Conservation (phyloP, 2,888 invertebrate genomes). For the Drosophila tripunctata region DNA sequence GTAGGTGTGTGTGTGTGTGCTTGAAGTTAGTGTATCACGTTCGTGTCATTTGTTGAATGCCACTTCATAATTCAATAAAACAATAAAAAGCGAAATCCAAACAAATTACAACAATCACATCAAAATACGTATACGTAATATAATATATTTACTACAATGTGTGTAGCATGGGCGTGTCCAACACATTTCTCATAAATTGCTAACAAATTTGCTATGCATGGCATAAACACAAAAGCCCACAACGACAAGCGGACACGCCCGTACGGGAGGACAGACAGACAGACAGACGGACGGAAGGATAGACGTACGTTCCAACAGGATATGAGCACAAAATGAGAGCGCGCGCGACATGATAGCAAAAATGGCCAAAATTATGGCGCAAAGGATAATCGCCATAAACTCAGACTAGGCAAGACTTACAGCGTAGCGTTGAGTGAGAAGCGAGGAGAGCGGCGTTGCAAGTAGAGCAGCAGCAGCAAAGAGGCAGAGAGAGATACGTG, state of each 20-base stretch:
- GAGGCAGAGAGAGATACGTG: constrained; percentile 12
- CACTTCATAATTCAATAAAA: constrained; percentile 83
- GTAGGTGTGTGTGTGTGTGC: background rate
- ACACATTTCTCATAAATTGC: constrained; percentile 79
- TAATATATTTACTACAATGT: background rate
- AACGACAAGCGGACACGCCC: constrained; percentile 18
- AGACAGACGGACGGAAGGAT: background rate
- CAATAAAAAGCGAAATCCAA: constrained; percentile 76
- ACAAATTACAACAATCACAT: constrained; percentile 77
- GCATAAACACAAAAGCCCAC: constrained; percentile 48
- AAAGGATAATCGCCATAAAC: constrained; percentile 63
- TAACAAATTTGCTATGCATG: constrained; percentile 73
- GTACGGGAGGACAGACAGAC: background rate
- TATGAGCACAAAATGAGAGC: constrained; percentile 34
- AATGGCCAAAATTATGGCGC: constrained; percentile 68
- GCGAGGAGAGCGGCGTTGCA: background rate
- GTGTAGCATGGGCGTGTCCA: constrained; percentile 20
- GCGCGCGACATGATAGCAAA: constrained; percentile 48
- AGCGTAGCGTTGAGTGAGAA: no score
- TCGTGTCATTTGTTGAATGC: constrained; percentile 72
- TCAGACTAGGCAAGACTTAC: constrained; percentile 15
- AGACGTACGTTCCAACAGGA: constrained; percentile 9
- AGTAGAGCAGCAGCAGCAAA: background rate
- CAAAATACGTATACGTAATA: constrained; percentile 38
- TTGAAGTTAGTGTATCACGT: constrained; percentile 63